Evolutionary conservation across 1,140 invertebrate genomes (phyloP).

Genomic region (Eupristina koningsbergeri): DNA sequence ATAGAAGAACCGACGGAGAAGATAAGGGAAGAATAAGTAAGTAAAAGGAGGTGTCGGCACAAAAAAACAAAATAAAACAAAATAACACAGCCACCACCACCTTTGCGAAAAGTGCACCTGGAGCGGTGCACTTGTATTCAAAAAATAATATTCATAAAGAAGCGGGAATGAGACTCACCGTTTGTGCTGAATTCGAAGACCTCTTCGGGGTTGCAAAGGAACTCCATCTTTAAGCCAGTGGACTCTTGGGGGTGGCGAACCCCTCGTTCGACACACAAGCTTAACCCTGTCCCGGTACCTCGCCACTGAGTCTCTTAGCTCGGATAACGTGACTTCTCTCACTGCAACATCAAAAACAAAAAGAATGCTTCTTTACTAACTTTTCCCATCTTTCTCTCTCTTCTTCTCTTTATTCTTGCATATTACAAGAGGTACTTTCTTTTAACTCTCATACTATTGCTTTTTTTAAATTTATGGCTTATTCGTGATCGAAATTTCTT

Average conservation of each 20-base stretch:
- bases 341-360: slow-evolving; percentile 64
- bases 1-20: too few species aligned
- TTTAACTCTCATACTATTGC: too few species aligned
- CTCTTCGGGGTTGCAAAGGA: slow-evolving; percentile 73
- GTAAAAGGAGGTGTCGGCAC: neutral
- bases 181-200: slow-evolving; percentile 74
- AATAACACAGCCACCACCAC: too few species aligned
- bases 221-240: slow-evolving; percentile 83
- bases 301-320: slow-evolving; percentile 72
- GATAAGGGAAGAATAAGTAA: neutral
- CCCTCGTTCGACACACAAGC: slow-evolving; percentile 80
- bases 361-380: slow-evolving; percentile 12
- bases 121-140: neutral
- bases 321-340: slow-evolving; percentile 71
- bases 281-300: slow-evolving; percentile 75
- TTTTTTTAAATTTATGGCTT: too few species aligned
- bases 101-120: neutral
- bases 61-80: neutral
- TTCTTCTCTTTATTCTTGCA: neutral
- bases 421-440: neutral
- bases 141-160: slow-evolving; percentile 26
- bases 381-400: neutral
- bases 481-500: too few species aligned
- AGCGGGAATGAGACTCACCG: slow-evolving; percentile 61
- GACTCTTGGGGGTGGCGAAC: slow-evolving; percentile 80